phyloP scores from a whole-genome alignment of 2,888 invertebrate species.

The Campoplex capitator region DNA sequence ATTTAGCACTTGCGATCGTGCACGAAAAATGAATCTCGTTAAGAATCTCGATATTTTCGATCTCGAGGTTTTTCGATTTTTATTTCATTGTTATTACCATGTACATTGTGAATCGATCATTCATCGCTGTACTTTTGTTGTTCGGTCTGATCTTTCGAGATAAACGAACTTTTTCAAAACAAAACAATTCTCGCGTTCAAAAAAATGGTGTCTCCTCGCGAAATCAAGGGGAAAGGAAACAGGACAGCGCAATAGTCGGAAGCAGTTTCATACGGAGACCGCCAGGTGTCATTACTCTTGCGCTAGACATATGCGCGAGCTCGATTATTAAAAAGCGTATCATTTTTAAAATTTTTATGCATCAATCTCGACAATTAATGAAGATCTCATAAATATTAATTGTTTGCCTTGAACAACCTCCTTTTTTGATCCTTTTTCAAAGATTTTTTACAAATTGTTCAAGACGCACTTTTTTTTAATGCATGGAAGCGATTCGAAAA shows the following conservation, averaged over 20 bases:
- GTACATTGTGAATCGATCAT: not conserved
- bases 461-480: no score
- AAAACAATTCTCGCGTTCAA: not conserved
- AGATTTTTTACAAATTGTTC: no score
- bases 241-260: not conserved
- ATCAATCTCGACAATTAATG: no score
- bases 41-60: not conserved
- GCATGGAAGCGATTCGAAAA: no score
- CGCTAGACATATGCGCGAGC: conserved; percentile 54
- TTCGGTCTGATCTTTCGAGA: not conserved
- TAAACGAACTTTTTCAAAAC: not conserved
- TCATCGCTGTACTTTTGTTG: not conserved
- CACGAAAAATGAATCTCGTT: not conserved
- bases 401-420: no score
- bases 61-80: not conserved
- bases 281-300: conserved; percentile 62
- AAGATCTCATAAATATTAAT: no score
- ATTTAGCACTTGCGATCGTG: conserved; percentile 1
- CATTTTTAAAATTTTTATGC: not conserved
- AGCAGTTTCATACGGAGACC: conserved; percentile 57
- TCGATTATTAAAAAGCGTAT: conserved; percentile 7
- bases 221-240: conserved; percentile 19
- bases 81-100: not conserved
- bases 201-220: not conserved
- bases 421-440: no score